phyloP scores from a whole-genome alignment of 2,888 invertebrate genomes.

The Dynastes maya region DNA sequence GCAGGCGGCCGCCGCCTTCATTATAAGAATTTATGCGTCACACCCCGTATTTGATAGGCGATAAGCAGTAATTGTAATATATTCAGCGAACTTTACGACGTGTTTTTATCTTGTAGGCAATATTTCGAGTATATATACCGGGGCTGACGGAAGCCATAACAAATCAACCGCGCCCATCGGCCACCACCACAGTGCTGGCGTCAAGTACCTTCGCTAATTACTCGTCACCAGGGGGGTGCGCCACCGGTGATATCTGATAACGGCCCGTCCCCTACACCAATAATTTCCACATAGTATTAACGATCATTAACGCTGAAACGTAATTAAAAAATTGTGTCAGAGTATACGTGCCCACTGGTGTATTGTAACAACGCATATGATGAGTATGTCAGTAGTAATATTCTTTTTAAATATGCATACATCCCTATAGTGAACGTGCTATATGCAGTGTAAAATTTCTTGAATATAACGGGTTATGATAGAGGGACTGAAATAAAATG shows the following conservation, averaged over 20 bases:
- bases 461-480: too few species aligned
- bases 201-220: slow-evolving; percentile 62
- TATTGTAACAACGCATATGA: too few species aligned
- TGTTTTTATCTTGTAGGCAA: slow-evolving; percentile 65
- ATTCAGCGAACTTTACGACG: slow-evolving; percentile 64
- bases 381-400: too few species aligned
- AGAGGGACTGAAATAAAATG: too few species aligned
- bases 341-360: neutral
- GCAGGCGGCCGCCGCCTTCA: slow-evolving; percentile 59
- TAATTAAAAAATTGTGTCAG: slow-evolving; percentile 45
- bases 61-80: slow-evolving; percentile 62
- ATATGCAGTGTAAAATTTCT: too few species aligned
- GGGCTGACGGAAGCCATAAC: slow-evolving; percentile 60
- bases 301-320: slow-evolving; percentile 51
- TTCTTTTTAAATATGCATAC: too few species aligned
- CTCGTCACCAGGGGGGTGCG: slow-evolving; percentile 59
- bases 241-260: slow-evolving; percentile 58
- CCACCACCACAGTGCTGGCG: slow-evolving; percentile 52
- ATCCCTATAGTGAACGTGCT: too few species aligned
- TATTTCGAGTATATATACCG: slow-evolving; percentile 59
- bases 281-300: slow-evolving; percentile 54
- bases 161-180: slow-evolving; percentile 61
- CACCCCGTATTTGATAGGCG: slow-evolving; percentile 64
- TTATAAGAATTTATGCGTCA: slow-evolving; percentile 66
- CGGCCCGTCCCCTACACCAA: slow-evolving; percentile 54